Conservation (phyloP, 2,888 invertebrate species). For the Flabesymbios commensalis region DNA sequence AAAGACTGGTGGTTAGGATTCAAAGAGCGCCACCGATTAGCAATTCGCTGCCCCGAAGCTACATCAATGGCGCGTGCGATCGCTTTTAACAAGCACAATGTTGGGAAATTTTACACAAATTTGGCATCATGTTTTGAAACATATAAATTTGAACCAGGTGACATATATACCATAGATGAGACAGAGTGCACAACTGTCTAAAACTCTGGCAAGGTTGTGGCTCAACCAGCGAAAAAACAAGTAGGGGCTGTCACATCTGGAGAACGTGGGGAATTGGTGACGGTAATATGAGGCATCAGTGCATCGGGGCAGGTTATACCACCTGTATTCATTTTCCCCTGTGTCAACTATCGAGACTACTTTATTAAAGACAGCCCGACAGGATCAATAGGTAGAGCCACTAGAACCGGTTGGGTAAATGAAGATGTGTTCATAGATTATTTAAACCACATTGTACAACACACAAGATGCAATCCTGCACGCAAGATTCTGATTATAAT, state of each 20-base stretch:
- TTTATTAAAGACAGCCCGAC: conserved; percentile 20
- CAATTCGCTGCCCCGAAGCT: conserved; percentile 31
- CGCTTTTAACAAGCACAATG: conserved; percentile 29
- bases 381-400: conserved; percentile 3
- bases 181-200: conserved; percentile 33
- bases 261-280: conserved; percentile 25
- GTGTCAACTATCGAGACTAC: conserved; percentile 15
- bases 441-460: conserved; percentile 17
- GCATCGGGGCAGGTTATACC: conserved; percentile 25
- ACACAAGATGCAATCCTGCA: conserved; percentile 17
- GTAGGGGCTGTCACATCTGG: too few species aligned
- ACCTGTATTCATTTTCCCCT: conserved; percentile 27
- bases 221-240: too few species aligned
- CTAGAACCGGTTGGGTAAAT: conserved; percentile 25
- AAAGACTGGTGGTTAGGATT: conserved; percentile 3
- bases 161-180: conserved; percentile 34
- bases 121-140: conserved; percentile 15
- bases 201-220: too few species aligned
- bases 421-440: conserved; percentile 20
- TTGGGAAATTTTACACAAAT: conserved; percentile 29
- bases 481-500: neutral
- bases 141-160: conserved; percentile 18
- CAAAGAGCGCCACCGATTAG: conserved; percentile 6
- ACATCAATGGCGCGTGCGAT: conserved; percentile 30
- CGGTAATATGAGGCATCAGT: conserved; percentile 15